A percentile compares a stretch with the other conserved stretches of the same genome.
phyloP scores from a whole-genome alignment of 2,797 vertebrate species.

The Huso huso region DNA sequence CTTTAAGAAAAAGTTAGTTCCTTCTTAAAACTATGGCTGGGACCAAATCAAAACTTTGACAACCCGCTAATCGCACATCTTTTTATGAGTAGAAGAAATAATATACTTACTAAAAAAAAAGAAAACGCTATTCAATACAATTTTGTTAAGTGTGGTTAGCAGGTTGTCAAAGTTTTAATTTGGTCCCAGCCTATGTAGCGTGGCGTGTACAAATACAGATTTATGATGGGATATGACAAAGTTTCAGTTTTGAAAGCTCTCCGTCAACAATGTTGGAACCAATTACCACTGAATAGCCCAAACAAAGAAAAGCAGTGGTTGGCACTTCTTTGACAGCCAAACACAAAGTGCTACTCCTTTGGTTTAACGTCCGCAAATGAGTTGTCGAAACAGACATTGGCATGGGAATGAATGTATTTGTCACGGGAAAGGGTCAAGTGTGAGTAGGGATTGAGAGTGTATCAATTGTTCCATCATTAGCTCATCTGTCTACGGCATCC shows the following conservation, averaged over 20 bases:
- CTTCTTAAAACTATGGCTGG: no score
- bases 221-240: background rate
- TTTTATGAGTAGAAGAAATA: no score
- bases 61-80: no score
- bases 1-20: no score
- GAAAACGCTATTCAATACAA: no score
- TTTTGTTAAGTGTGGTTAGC: no score
- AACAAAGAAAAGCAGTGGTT: slow-evolving; percentile 3
- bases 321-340: background rate
- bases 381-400: background rate
- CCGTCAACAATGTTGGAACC: background rate
- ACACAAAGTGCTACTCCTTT: background rate
- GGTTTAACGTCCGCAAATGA: background rate
- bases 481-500: background rate
- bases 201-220: no score
- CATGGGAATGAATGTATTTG: background rate
- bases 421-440: slow-evolving; percentile 11
- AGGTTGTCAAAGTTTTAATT: no score
- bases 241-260: background rate
- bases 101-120: no score
- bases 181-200: no score
- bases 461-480: slow-evolving; percentile 3
- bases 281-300: slow-evolving; percentile 1
- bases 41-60: no score
- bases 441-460: background rate